A percentile compares a stretch with the other conserved stretches of the same genome.
Conservation (phyloP, 2,888 invertebrate genomes). For the Venustoraphidia nigricollis region DNA sequence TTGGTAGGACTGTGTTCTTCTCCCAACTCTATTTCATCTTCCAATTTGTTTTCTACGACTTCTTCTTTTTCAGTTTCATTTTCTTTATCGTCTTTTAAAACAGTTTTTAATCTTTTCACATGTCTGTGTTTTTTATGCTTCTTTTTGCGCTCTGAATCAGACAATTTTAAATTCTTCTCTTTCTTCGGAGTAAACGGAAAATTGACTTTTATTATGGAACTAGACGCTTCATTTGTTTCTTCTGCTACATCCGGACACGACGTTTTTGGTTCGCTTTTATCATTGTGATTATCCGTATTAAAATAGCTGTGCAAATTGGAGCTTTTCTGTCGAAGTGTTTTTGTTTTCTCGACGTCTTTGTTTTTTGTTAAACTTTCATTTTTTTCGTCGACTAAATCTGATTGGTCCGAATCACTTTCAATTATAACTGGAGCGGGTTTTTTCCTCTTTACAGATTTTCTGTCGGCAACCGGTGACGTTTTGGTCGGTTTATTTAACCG, state of each 20-base stretch:
- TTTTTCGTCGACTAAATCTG: neutral
- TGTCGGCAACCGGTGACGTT: neutral
- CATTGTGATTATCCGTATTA: no score
- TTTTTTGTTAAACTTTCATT: constrained; percentile 3
- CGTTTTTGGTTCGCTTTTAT: no score
- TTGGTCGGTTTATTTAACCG: neutral
- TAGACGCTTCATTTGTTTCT: neutral
- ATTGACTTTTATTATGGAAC: no score
- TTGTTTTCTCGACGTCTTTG: constrained; percentile 7
- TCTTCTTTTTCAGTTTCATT: constrained; percentile 5
- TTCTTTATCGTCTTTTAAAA: constrained; percentile 7
- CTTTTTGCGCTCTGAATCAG: no score
- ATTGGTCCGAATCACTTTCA: constrained; percentile 6
- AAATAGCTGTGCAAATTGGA: no score
- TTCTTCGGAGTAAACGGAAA: no score
- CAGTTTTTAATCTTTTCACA: no score
- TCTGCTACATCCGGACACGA: no score
- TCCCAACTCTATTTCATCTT: constrained; percentile 27
- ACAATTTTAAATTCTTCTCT: constrained; percentile 13
- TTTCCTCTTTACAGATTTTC: no score
- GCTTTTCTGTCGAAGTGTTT: no score
- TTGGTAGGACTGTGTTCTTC: constrained; percentile 21
- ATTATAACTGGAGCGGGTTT: neutral
- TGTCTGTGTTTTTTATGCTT: no score
- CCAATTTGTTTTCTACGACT: constrained; percentile 5